Base-by-base conservation (phyloP, 2,888 invertebrate genomes). In the Agapostemon virescens region DNA sequence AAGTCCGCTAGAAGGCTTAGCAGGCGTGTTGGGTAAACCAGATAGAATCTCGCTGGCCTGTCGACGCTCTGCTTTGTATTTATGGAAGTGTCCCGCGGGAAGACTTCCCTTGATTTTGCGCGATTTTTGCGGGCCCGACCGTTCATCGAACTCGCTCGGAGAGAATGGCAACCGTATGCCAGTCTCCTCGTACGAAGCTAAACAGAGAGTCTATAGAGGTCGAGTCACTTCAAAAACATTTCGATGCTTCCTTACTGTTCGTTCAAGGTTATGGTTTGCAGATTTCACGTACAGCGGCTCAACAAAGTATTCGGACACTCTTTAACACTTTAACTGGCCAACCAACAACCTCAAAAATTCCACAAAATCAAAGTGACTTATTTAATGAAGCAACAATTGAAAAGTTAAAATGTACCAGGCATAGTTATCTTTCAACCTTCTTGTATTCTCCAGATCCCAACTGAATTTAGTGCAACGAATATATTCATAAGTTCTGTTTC, bases 31-130 rank as follows among this genome's bases (percentile, higher is more conserved):
- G 86, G 84, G 79, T 83, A 87, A 86, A 79, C 76, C 52, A 82
- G 86, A 90, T 89, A 85, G 81, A 87, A 90, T 90, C 89, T 89
- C 76, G 75, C 71, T 82, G 85, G 67, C 70, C 77, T 63, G 81
- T 74, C 77, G 69, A 83, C 85, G 81, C 72, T 80, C 77, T 80
- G 70, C 69, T 66, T 45, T n/a, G 78, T 79, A 83, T 86, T 83
- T 83, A 81, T 79, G 73, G 69, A 84, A 81, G 69, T 75, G 67
- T 79, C 69, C 61, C n/a, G 69, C 45, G 74, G 26, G 67, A 71
- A 63, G 42, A 74, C 40, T 36, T 58, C 58, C 64, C 69, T 30
- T 17, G 42, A 26, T 67, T 17, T 17, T 45, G 55, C 30, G 66
- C 38, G 33, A 74, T 67, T 81, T 72, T 64, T 33, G 38, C 26